Evolutionary conservation across 1,140 invertebrate genomes (phyloP).

Genomic region (Platorchestia sp.): DNA sequence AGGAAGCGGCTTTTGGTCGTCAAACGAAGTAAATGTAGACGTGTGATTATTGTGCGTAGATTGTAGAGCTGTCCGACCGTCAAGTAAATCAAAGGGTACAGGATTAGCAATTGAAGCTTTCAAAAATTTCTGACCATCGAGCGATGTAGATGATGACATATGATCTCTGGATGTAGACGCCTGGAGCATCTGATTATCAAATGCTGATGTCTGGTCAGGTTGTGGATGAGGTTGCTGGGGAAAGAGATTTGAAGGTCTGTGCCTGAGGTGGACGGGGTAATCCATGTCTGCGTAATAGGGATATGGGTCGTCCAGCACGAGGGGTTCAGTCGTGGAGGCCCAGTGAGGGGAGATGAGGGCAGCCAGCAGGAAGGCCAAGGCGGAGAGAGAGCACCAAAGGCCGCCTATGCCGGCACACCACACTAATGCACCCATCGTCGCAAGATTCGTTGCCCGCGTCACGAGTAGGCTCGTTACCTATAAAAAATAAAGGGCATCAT

Average conservation of each 20-base stretch:
- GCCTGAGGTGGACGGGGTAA: not conserved
- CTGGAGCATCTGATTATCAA: not conserved
- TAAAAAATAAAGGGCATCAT: not conserved
- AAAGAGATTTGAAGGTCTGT: not conserved
- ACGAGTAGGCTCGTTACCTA: not conserved
- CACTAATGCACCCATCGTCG: not conserved
- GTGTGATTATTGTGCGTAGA: not conserved
- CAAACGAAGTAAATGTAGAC: not conserved
- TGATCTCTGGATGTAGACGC: not conserved
- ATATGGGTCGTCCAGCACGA: not conserved
- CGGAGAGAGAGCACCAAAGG: not conserved
- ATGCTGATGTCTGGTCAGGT: not conserved
- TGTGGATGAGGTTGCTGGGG: not conserved
- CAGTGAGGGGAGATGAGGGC: constrained; percentile 36
- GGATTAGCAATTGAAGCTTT: too few species aligned
- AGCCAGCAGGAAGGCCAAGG: not conserved
- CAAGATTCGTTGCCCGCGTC: not conserved
- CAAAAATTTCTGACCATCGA: not conserved
- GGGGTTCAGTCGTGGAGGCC: not conserved
- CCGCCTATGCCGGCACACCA: constrained; percentile 25
- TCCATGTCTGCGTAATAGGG: constrained; percentile 1
- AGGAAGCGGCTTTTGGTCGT: not conserved
- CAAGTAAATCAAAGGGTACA: too few species aligned
- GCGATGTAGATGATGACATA: not conserved
- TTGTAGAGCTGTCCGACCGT: not conserved